Evolutionary conservation across 2,888 invertebrate genomes (phyloP), one percentile per base, ranked within the genome.

Genomic region (Pyrrhosoma nymphula): DNA sequence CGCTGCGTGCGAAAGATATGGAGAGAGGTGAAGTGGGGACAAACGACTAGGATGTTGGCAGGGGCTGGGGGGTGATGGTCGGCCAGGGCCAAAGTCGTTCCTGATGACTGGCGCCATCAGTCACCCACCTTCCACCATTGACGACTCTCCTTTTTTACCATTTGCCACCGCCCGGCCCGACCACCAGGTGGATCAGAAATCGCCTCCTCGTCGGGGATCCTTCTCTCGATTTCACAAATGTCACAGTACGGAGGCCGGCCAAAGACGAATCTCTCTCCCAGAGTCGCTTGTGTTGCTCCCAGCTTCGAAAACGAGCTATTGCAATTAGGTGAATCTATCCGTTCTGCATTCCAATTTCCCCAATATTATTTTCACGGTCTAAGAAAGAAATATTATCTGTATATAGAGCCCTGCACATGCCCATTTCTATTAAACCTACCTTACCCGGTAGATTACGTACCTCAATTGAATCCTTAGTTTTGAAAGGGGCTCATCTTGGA

Each of bases 61-160:
- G 10, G 35, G 14, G 60, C 23, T 39, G 39, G 39, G 3, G 39
- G 23, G 63, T 47, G 47, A 47, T 30, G 69, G 93, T 26, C 69
- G 20, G 39, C 69, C 26, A 56, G 39, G 20, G 63, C 69, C 26
- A 56, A 69, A 69, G 69, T 93, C 69, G 93, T 69, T 93, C 93
- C 47, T 93, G 93, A 93, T 93, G 93, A 69, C 93, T 75, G 93
- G 47, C 47, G 69, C 93, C 93, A 93, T 93, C 93, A 93, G 93
- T 93, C 93, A 93, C 69, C 93, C 20, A 20, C 69, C 69, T 69
- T 56, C 69, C 63, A 26, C 69, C 63, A 26, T 30, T 35, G 30
- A 82, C 16, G 82, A 35, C 82, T 35, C 82, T 16, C 35, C 35
- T 35, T 35, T 6, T 35, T 35, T 6, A 0, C 82, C 18, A 14